Percentiles rank a stretch among this genome's conserved stretches.
phyloP scores from a whole-genome alignment of 2,888 invertebrate species.

The Hypena proboscidalis region DNA sequence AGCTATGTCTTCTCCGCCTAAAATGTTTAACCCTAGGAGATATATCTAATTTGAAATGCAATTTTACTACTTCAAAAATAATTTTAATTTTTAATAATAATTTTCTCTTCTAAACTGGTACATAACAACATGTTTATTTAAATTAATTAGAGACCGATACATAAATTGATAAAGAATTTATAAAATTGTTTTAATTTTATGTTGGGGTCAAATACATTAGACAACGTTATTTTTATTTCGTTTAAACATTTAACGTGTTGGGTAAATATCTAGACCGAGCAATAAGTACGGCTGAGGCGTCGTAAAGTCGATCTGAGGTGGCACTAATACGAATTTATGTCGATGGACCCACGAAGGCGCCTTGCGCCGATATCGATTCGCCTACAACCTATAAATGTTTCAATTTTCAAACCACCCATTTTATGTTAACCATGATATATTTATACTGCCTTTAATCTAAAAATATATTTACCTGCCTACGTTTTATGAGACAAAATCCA shows the following conservation, averaged over 20 bases:
- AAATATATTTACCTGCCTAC: constrained; percentile 3
- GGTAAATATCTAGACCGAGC: constrained; percentile 68
- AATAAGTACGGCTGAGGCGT: constrained; percentile 76
- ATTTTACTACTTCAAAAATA: constrained; percentile 48
- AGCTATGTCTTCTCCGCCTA: constrained; percentile 61
- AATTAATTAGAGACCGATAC: too few species aligned
- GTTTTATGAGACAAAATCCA: background rate
- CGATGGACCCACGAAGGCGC: constrained; percentile 68
- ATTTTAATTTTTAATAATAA: too few species aligned
- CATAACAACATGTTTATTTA: too few species aligned
- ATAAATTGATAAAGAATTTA: background rate
- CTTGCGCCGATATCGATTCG: constrained; percentile 71
- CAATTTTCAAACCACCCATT: constrained; percentile 71
- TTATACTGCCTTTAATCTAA: constrained; percentile 27
- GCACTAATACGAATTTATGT: constrained; percentile 84
- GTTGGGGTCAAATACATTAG: constrained; percentile 23
- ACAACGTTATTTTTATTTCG: constrained; percentile 53
- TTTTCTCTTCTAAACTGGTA: too few species aligned
- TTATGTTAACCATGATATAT: constrained; percentile 55
- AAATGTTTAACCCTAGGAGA: constrained; percentile 52
- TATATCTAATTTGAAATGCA: constrained; percentile 62
- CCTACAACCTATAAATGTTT: constrained; percentile 74
- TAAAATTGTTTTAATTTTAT: background rate
- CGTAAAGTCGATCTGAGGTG: constrained; percentile 83
- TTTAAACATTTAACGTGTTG: constrained; percentile 64